Evolutionary conservation across 2,797 vertebrate genomes (phyloP).

Genomic region (Cichlasoma orientale): DNA sequence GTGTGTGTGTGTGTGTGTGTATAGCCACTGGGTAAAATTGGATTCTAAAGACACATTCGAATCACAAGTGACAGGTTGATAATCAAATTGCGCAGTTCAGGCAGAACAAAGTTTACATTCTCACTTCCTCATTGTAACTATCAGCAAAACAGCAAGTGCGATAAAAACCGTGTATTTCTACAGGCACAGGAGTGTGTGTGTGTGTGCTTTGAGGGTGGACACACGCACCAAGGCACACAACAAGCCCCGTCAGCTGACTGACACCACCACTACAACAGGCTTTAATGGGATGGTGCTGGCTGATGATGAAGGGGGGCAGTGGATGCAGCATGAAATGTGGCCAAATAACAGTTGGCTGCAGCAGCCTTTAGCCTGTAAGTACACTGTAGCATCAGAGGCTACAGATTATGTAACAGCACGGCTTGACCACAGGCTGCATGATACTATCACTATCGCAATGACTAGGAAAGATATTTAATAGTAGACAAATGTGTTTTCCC

Average conservation of each 20-base stretch:
- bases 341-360: slow-evolving; percentile 13
- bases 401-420: slow-evolving; percentile 54
- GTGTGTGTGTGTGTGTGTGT: neutral
- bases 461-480: neutral
- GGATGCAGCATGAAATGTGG: neutral
- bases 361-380: slow-evolving; percentile 30
- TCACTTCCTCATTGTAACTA: slow-evolving; percentile 40
- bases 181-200: slow-evolving; percentile 6
- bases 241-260: slow-evolving; percentile 56
- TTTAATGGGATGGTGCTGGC: slow-evolving; percentile 14
- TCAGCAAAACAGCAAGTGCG: slow-evolving; percentile 10
- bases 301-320: slow-evolving; percentile 2
- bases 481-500: neutral
- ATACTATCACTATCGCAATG: neutral
- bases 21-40: neutral
- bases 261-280: slow-evolving; percentile 22
- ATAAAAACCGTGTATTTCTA: slow-evolving; percentile 4
- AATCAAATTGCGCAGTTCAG: slow-evolving; percentile 1
- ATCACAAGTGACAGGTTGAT: slow-evolving; percentile 20
- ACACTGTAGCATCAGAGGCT: slow-evolving; percentile 16
- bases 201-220: slow-evolving; percentile 63
- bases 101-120: neutral
- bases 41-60: neutral
- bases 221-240: neutral
- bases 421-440: slow-evolving; percentile 2